Percentiles rank a stretch among this genome's conserved stretches.
Conservation (phyloP, 2,113 vertebrate species). For the Cyanoramphus novaezelandiae region DNA sequence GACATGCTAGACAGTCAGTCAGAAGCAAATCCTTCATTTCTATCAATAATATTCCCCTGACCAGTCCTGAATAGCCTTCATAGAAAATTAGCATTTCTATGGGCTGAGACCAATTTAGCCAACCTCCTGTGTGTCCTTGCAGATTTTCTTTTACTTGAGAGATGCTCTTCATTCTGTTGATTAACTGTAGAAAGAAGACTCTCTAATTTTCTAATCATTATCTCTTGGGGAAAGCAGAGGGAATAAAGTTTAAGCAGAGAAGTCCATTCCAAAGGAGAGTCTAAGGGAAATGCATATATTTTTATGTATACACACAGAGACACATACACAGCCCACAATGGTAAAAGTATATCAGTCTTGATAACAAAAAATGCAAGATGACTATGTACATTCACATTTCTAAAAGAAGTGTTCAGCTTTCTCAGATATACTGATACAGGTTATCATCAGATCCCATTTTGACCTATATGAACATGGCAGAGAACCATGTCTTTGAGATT, state of each 20-base stretch:
- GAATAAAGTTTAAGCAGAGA: neutral
- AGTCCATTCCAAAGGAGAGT: neutral
- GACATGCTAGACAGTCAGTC: neutral
- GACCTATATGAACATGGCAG: neutral
- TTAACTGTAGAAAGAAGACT: neutral
- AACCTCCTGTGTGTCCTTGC: neutral
- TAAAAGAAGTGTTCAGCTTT: neutral
- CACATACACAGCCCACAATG: neutral
- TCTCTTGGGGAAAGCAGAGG: neutral
- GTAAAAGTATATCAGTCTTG: neutral
- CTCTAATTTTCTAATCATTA: neutral
- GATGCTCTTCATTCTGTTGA: neutral
- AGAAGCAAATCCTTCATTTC: conserved; percentile 55
- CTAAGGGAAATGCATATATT: neutral
- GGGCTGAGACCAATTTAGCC: neutral
- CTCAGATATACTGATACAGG: neutral
- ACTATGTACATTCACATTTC: neutral
- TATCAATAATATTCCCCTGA: conserved; percentile 61
- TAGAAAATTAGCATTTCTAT: conserved; percentile 50
- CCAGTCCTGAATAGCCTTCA: conserved; percentile 53
- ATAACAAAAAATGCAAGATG: neutral
- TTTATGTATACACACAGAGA: rapidly evolving
- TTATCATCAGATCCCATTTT: neutral
- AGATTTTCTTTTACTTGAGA: neutral
- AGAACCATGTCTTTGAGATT: neutral